Conservation (phyloP, 2,888 invertebrate species). For the Apotomis capreana region DNA sequence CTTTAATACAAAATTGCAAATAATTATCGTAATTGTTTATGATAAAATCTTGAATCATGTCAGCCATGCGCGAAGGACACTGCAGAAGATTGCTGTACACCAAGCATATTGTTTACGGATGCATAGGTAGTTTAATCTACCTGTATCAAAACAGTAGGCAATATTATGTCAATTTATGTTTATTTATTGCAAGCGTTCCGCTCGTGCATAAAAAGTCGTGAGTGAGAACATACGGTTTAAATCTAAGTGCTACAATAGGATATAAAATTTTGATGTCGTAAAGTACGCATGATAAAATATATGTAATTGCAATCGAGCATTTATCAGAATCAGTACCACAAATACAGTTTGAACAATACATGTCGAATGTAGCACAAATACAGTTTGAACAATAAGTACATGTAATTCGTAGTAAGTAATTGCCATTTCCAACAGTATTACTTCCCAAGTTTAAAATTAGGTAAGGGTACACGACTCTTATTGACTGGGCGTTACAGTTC, state of each 20-base stretch:
- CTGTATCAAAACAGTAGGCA: neutral
- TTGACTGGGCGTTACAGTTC: too few relatives aligned
- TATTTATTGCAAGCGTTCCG: slow-evolving; percentile 5
- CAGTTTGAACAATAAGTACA: too few relatives aligned
- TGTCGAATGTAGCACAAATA: too few relatives aligned
- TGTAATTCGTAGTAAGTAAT: too few relatives aligned
- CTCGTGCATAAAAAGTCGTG: slow-evolving; percentile 11
- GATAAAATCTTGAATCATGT: slow-evolving; percentile 35
- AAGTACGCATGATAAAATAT: too few relatives aligned
- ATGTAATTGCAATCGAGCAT: too few relatives aligned
- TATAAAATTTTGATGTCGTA: too few relatives aligned
- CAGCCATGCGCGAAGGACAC: slow-evolving; percentile 32
- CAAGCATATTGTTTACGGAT: neutral
- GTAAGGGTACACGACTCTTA: too few relatives aligned
- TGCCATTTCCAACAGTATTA: too few relatives aligned
- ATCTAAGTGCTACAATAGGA: neutral
- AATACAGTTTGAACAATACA: too few relatives aligned
- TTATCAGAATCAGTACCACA: too few relatives aligned
- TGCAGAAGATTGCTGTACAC: slow-evolving; percentile 9
- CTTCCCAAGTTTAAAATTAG: too few relatives aligned
- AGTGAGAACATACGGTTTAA: slow-evolving; percentile 22
- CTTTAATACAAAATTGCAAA: slow-evolving; percentile 2
- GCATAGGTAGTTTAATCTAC: neutral
- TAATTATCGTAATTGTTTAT: slow-evolving; percentile 1
- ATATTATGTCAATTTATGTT: neutral